These are phyloP conservation scores for Oscheius sp. DNA, from an alignment of 1,140 invertebrate genomes.

Conservation along the genomic window DNA sequence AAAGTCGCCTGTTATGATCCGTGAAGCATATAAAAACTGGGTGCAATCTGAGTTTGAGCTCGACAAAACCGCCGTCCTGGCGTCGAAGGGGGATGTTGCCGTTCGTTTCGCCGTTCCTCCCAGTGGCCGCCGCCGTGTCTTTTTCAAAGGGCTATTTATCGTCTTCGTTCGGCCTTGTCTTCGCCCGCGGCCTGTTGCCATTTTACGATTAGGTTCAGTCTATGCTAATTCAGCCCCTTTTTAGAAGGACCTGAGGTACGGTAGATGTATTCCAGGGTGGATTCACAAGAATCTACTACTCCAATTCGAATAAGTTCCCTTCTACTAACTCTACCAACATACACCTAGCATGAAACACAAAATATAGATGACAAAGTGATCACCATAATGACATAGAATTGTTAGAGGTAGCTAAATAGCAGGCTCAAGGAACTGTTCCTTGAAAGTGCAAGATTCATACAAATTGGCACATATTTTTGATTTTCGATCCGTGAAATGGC, in stretches of 20 bases:
- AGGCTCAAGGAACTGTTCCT: too few species aligned
- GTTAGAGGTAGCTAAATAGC: too few species aligned
- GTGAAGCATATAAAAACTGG: neutral
- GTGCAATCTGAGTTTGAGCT: neutral
- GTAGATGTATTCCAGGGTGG: neutral
- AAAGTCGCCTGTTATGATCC: neutral
- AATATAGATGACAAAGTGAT: too few species aligned
- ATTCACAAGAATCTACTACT: neutral
- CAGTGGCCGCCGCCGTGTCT: neutral
- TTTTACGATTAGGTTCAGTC: neutral
- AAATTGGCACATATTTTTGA: too few species aligned
- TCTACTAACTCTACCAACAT: neutral
- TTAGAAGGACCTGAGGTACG: neutral
- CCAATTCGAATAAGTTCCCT: neutral
- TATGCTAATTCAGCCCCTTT: neutral
- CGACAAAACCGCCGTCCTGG: neutral
- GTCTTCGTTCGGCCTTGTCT: constrained; percentile 8
- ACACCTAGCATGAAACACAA: neutral
- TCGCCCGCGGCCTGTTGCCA: neutral
- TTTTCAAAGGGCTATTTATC: constrained; percentile 12
- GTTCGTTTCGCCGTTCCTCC: neutral
- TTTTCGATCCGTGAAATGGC: too few species aligned
- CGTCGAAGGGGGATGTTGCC: neutral
- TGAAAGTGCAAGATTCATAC: too few species aligned
- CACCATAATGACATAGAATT: too few species aligned